These are phyloP conservation scores for Pyrrhosoma nymphula DNA, from an alignment of 2,888 invertebrate species.

Conservation along the genomic window DNA sequence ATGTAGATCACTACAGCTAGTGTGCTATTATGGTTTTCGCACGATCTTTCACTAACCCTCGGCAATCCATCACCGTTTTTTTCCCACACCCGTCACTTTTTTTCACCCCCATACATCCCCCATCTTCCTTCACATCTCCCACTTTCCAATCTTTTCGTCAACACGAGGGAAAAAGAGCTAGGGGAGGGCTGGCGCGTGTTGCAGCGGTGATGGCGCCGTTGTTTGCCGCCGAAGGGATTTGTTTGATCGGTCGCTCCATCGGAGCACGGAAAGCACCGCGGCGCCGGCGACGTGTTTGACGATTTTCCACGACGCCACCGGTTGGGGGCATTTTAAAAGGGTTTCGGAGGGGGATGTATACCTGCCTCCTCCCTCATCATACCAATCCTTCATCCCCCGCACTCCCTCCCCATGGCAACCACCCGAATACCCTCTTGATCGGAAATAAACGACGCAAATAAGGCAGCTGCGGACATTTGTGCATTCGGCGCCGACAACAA, in stretches of 20 bases:
- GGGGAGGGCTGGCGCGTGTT: no score
- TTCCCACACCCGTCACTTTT: no score
- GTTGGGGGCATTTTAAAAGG: not conserved
- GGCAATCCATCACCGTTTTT: no score
- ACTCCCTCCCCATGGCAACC: not conserved
- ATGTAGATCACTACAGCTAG: no score
- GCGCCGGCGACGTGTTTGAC: not conserved
- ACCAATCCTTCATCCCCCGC: not conserved
- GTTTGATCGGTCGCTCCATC: not conserved
- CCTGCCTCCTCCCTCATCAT: not conserved
- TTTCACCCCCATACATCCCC: not conserved
- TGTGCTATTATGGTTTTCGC: no score
- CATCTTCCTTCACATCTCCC: not conserved
- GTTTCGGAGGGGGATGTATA: not conserved
- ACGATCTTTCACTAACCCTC: no score
- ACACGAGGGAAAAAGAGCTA: not conserved
- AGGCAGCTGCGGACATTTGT: constrained; percentile 32
- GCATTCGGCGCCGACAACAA: not conserved
- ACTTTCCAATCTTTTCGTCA: constrained; percentile 22
- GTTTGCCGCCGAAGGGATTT: constrained; percentile 1
- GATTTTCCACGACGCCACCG: constrained; percentile 6
- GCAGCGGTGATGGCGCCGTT: not conserved
- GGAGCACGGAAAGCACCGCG: not conserved
- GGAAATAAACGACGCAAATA: constrained; percentile 18
- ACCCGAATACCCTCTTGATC: not conserved